phyloP scores from a whole-genome alignment of 2,797 vertebrate species.

The Sebastes alutus region DNA sequence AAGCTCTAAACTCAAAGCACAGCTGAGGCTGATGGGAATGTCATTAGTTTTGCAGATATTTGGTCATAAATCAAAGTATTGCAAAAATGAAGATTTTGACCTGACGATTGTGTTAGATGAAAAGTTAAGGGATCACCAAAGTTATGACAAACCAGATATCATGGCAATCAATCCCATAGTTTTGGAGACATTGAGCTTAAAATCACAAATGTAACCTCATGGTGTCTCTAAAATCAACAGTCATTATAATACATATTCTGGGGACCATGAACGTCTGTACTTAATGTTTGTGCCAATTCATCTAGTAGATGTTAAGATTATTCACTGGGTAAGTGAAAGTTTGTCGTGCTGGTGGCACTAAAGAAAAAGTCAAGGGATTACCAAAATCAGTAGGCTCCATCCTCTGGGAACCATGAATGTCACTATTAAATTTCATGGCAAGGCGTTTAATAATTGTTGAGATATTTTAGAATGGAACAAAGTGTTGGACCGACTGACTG shows the following conservation, averaged over 20 bases:
- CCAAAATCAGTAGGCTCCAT: background rate
- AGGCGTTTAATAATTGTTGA: background rate
- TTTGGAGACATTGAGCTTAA: background rate
- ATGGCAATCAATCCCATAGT: background rate
- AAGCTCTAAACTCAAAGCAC: background rate
- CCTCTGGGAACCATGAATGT: background rate
- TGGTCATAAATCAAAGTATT: background rate
- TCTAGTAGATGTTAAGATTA: background rate
- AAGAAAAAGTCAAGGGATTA: background rate
- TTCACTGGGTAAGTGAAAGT: background rate
- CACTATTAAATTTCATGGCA: background rate
- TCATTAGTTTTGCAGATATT: background rate
- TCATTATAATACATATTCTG: background rate
- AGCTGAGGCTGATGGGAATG: background rate
- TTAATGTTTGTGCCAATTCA: background rate
- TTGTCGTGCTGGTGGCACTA: background rate
- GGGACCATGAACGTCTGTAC: background rate
- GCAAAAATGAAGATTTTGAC: background rate
- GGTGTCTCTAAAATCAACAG: background rate
- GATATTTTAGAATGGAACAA: background rate
- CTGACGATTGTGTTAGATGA: background rate
- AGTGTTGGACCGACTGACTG: background rate
- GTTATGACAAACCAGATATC: background rate
- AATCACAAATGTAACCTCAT: background rate
- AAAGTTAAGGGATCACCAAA: background rate